phyloP scores from a whole-genome alignment of 2,888 invertebrate genomes.

The Drosophila cognata region DNA sequence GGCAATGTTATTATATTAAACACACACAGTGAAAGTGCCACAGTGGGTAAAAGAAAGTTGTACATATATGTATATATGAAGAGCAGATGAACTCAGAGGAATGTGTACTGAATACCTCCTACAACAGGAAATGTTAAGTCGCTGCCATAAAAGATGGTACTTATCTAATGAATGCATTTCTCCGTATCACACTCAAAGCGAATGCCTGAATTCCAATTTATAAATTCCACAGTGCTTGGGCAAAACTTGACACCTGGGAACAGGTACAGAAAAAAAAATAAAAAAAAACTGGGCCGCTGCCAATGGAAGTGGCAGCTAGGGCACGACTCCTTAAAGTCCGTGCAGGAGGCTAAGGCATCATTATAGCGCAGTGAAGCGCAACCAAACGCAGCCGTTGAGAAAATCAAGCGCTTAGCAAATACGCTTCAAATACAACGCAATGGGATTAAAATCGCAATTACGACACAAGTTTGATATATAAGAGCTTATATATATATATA shows the following conservation, averaged over 20 bases:
- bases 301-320: slow-evolving; percentile 45
- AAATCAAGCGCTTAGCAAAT: slow-evolving; percentile 58
- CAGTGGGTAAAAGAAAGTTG: slow-evolving; percentile 33
- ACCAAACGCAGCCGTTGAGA: slow-evolving; percentile 53
- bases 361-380: slow-evolving; percentile 55
- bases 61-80: neutral
- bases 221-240: slow-evolving; percentile 23
- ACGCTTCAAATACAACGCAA: slow-evolving; percentile 63
- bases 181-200: neutral
- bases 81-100: neutral
- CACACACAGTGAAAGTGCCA: slow-evolving; percentile 28
- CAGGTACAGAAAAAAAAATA: neutral
- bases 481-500: neutral
- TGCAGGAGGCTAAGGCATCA: slow-evolving; percentile 47
- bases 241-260: slow-evolving; percentile 23
- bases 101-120: neutral
- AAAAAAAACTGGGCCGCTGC: slow-evolving; percentile 18
- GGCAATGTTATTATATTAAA: slow-evolving; percentile 45
- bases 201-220: neutral
- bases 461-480: slow-evolving; percentile 2
- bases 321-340: slow-evolving; percentile 21
- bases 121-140: neutral
- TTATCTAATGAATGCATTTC: neutral
- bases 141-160: neutral
- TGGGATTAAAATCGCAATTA: slow-evolving; percentile 71